phyloP scores from a whole-genome alignment of 2,113 vertebrate genomes.

The Limanda limanda region DNA sequence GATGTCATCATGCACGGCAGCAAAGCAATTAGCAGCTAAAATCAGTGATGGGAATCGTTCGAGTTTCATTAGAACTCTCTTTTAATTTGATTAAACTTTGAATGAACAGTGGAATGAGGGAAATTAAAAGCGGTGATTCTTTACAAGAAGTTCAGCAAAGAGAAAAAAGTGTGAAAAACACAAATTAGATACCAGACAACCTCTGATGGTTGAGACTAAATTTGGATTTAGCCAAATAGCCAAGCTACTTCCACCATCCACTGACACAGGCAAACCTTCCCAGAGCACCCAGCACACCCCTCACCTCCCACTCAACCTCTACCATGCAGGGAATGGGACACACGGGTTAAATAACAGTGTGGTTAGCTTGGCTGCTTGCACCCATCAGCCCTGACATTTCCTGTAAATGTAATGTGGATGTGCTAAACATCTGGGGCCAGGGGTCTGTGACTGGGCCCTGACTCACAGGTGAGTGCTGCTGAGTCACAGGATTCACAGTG shows the following conservation, averaged over 20 bases:
- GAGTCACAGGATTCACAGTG: constrained; percentile 62
- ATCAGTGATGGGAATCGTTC: neutral
- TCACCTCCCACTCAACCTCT: neutral
- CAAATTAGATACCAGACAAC: neutral
- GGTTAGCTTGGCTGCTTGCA: constrained; percentile 31
- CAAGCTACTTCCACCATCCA: neutral
- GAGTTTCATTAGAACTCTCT: neutral
- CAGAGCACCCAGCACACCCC: neutral
- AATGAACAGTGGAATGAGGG: neutral
- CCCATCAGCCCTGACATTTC: constrained; percentile 60
- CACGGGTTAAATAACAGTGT: constrained; percentile 24
- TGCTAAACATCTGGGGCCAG: constrained; percentile 63
- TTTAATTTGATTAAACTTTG: neutral
- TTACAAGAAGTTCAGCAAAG: too few species aligned
- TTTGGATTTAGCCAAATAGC: neutral
- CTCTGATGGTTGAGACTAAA: neutral
- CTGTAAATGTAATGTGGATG: constrained; percentile 65
- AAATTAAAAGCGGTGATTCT: too few species aligned
- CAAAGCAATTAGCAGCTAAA: neutral
- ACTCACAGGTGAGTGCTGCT: constrained; percentile 72
- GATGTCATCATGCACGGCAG: neutral
- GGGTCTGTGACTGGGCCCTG: constrained; percentile 55
- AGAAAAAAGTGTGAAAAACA: neutral
- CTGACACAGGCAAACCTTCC: neutral
- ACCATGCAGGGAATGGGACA: constrained; percentile 22